phyloP scores from a whole-genome alignment of 2,888 invertebrate genomes.

The Phragmatobia fuliginosa region DNA sequence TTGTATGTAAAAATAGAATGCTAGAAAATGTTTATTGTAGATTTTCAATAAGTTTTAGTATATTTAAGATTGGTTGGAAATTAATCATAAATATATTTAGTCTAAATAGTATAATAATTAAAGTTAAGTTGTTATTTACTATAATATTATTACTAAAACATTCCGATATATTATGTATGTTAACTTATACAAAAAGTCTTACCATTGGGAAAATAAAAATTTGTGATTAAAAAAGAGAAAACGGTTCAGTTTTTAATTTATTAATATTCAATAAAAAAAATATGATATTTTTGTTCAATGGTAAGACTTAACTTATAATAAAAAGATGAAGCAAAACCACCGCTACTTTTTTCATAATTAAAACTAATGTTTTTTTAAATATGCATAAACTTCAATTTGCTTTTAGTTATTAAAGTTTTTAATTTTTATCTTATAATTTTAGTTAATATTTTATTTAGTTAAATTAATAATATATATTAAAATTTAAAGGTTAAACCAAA shows the following conservation, averaged over 20 bases:
- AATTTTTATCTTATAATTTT: slow-evolving; percentile 19
- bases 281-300: slow-evolving; percentile 19
- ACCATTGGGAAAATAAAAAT: not conserved
- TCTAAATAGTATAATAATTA: not conserved
- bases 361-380: slow-evolving; percentile 21
- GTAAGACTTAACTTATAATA: slow-evolving; percentile 31
- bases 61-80: slow-evolving; percentile 17
- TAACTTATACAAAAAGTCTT: not conserved
- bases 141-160: slow-evolving; percentile 61
- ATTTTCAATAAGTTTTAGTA: not conserved
- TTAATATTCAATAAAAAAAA: not conserved
- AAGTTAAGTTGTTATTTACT: slow-evolving; percentile 30
- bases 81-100: slow-evolving; percentile 23
- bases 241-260: no score
- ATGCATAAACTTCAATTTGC: not conserved
- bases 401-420: no score
- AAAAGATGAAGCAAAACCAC: slow-evolving; percentile 65
- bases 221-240: not conserved
- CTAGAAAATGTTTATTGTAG: slow-evolving; percentile 22
- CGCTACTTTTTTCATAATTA: slow-evolving; percentile 35
- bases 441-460: slow-evolving; percentile 44
- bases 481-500: slow-evolving; percentile 77
- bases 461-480: slow-evolving; percentile 33
- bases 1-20: slow-evolving; percentile 22
- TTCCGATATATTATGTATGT: slow-evolving; percentile 59